These are phyloP conservation scores for Rutpela maculata DNA, from an alignment of 2,888 invertebrate species.

Conservation along the genomic window DNA sequence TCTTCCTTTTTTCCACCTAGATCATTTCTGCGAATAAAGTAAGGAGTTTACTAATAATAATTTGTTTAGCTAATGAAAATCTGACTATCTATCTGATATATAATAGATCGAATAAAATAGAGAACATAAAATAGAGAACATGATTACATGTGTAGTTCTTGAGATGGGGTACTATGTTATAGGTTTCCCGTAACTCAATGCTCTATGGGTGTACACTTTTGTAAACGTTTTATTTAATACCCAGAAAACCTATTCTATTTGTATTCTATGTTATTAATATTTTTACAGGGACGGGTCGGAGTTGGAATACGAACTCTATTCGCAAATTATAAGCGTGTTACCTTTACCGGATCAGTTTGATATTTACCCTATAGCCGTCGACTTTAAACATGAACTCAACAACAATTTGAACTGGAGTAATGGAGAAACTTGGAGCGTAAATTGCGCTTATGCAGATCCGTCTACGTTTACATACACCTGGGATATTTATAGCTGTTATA, in stretches of 20 bases:
- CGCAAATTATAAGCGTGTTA: slow-evolving; percentile 76
- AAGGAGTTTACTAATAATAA: slow-evolving; percentile 66
- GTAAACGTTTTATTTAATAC: too few relatives aligned
- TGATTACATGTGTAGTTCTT: too few relatives aligned
- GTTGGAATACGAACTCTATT: slow-evolving; percentile 81
- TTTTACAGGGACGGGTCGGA: slow-evolving; percentile 79
- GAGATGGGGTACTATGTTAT: too few relatives aligned
- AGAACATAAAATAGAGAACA: too few relatives aligned
- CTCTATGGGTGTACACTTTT: too few relatives aligned
- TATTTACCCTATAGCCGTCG: slow-evolving; percentile 70
- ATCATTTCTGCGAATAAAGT: slow-evolving; percentile 80
- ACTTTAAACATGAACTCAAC: slow-evolving; percentile 75
- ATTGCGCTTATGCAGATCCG: slow-evolving; percentile 74
- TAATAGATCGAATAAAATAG: too few relatives aligned
- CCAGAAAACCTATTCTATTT: too few relatives aligned
- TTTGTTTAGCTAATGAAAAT: neutral
- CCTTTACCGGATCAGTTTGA: slow-evolving; percentile 52
- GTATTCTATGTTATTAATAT: neutral
- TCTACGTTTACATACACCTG: slow-evolving; percentile 77
- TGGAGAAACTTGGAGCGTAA: slow-evolving; percentile 74
- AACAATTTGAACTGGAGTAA: slow-evolving; percentile 62
- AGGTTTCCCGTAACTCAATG: too few relatives aligned
- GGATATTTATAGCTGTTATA: slow-evolving; percentile 79
- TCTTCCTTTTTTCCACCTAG: slow-evolving; percentile 79
- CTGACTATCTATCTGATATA: too few relatives aligned